phyloP scores from a whole-genome alignment of 2,113 vertebrate species.

The Pseudorhombus dupliciocellatus region DNA sequence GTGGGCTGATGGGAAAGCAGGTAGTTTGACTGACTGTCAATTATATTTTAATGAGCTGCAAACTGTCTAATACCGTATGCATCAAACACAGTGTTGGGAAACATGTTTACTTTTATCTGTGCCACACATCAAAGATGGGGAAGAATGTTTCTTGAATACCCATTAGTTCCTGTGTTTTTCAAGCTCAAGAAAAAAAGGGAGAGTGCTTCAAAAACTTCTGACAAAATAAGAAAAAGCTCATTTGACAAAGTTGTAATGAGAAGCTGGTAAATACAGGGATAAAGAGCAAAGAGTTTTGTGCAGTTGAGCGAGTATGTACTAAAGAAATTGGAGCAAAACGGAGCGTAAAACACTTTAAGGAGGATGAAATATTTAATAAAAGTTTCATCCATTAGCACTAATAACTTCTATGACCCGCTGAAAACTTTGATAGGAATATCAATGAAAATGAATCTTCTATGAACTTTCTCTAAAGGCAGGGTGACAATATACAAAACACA shows the following conservation, averaged over 20 bases:
- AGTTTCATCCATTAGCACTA: background rate
- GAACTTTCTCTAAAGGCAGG: slow-evolving; percentile 1
- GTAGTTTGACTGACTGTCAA: slow-evolving; percentile 61
- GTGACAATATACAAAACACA: background rate
- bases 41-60: slow-evolving; percentile 68
- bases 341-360: background rate
- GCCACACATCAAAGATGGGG: slow-evolving; percentile 53
- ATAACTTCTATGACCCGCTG: slow-evolving; percentile 20
- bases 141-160: slow-evolving; percentile 60
- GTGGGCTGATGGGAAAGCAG: slow-evolving; percentile 47
- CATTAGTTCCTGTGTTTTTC: slow-evolving; percentile 43
- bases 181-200: slow-evolving; percentile 24
- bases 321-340: slow-evolving; percentile 7
- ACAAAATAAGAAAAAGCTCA: slow-evolving; percentile 20
- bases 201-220: slow-evolving; percentile 45
- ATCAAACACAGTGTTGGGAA: slow-evolving; percentile 46
- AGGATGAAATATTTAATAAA: background rate
- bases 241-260: slow-evolving; percentile 33
- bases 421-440: slow-evolving; percentile 10
- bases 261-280: slow-evolving; percentile 9
- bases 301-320: background rate
- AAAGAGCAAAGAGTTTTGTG: background rate
- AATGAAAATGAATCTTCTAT: background rate
- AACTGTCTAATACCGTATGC: slow-evolving; percentile 42
- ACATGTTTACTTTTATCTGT: slow-evolving; percentile 50